Conservation (phyloP, 2,888 invertebrate genomes). For the Campoletis raptor region DNA sequence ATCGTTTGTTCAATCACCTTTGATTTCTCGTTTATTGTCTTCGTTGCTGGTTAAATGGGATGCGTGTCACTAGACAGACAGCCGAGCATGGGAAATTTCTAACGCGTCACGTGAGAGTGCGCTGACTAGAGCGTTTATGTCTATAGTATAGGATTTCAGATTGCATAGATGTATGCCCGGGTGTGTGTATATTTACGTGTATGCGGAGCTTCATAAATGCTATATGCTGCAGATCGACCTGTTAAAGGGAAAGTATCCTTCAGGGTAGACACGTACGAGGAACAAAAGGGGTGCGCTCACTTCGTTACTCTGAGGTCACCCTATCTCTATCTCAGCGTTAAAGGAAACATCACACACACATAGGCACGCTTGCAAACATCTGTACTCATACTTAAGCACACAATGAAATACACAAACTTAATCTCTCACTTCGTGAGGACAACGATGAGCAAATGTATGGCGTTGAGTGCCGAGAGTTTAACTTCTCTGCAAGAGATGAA, state of each 20-base stretch:
- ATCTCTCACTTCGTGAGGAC: conserved; percentile 12
- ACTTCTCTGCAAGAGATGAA: conserved; percentile 21
- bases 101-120: conserved; percentile 34
- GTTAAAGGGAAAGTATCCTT: conserved; percentile 69
- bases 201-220: conserved; percentile 9
- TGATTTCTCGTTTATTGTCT: conserved; percentile 21
- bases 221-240: conserved; percentile 41
- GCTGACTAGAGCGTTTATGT: conserved; percentile 52
- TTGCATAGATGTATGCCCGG: conserved; percentile 4
- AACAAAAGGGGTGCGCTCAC: conserved; percentile 39
- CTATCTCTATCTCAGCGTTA: conserved; percentile 41
- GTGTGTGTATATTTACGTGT: not conserved
- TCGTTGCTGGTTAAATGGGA: conserved; percentile 20
- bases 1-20: conserved; percentile 28
- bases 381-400: not conserved
- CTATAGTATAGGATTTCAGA: conserved; percentile 4
- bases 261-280: conserved; percentile 17
- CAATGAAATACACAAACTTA: conserved; percentile 2
- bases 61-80: conserved; percentile 34
- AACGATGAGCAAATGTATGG: conserved; percentile 29
- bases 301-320: conserved; percentile 23
- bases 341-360: conserved; percentile 28
- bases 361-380: not conserved
- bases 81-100: conserved; percentile 58
- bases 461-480: conserved; percentile 26